A percentile compares a stretch with the other conserved stretches of the same genome.
Evolutionary conservation across 2,888 invertebrate genomes (phyloP).

Genomic region (Cetonia aurata): DNA sequence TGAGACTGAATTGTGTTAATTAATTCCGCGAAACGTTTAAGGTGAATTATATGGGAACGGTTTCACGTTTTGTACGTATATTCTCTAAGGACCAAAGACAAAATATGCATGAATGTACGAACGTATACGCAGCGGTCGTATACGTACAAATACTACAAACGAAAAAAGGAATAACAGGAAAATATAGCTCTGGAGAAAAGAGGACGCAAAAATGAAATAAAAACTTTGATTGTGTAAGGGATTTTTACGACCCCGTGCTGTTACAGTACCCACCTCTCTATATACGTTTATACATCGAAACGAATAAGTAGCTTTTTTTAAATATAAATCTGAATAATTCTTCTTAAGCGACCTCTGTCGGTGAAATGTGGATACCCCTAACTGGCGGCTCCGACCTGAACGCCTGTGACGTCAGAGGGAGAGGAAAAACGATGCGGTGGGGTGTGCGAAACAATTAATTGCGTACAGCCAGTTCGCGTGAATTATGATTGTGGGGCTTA

Average conservation of each 20-base stretch:
- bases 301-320: slow-evolving; percentile 10
- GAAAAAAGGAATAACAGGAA: slow-evolving; percentile 10
- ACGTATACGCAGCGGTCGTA: not conserved
- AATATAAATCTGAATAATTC: slow-evolving; percentile 8
- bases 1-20: slow-evolving; percentile 38
- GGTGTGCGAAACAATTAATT: slow-evolving; percentile 25
- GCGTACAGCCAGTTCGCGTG: slow-evolving; percentile 18
- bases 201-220: slow-evolving; percentile 30
- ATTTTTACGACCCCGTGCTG: slow-evolving; percentile 26
- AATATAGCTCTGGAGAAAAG: slow-evolving; percentile 5
- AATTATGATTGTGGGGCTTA: slow-evolving; percentile 26
- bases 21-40: slow-evolving; percentile 40
- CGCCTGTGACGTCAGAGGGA: not conserved
- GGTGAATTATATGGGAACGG: slow-evolving; percentile 39
- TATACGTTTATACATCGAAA: slow-evolving; percentile 12
- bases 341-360: slow-evolving; percentile 13
- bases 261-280: slow-evolving; percentile 19
- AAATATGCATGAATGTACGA: slow-evolving; percentile 11
- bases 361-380: not conserved
- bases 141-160: slow-evolving; percentile 17
- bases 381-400: not conserved
- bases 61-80: slow-evolving; percentile 12
- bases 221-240: slow-evolving; percentile 35
- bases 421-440: slow-evolving; percentile 11
- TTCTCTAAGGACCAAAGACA: slow-evolving; percentile 8